Evolutionary conservation across 1,140 invertebrate species (phyloP), one percentile per base, ranked within the genome.

Genomic region (Potamilus streckersoni): DNA sequence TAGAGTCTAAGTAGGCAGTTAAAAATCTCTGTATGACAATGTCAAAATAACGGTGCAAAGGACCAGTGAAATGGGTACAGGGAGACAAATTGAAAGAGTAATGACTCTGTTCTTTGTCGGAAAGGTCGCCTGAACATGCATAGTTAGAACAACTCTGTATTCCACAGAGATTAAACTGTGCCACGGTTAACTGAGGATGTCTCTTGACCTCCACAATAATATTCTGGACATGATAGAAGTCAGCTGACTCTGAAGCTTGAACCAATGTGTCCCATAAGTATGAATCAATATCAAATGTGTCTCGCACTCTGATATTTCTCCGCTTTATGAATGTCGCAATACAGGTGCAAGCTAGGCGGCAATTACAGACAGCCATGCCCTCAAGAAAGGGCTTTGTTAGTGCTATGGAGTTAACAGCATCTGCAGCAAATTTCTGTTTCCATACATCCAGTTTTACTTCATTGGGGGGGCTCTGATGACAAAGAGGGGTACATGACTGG

Each of bases 41-140:
- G 89, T 98, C 96, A 0, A 96, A 92, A 91, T 97, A 98, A 69
- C 96, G 92, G 83, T 95, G 90, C 80, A 98, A 97, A 0, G 97
- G 97, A 58, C 95, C 97, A 14, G 96, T 98, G 85, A 98, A 97
- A 90, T 97, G 95, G 8, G 96, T 98, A 86, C 97, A 98, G 55
- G 95, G 91, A 13, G 94, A 92, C 68, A 95, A 92, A 88, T 94
- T 95, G 4, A 98, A 88, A 17, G 95, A 95, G 88, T 95, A 98
- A 91, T 97, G 96, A 69, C 90, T 89, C 65, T 67, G 73, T 20
- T 78, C 69, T 8, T 61, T 61, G 1, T 11, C 20, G 31, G 20
- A 60, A 13, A 78, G 38, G 73, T 78, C 72, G 27, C 72, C 79
- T 49, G 81, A 82, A 68, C 84, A 84, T 2, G 78, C 68, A 78